Evolutionary conservation across 2,888 invertebrate species (phyloP).

Genomic region (Drosophila neonasuta): DNA sequence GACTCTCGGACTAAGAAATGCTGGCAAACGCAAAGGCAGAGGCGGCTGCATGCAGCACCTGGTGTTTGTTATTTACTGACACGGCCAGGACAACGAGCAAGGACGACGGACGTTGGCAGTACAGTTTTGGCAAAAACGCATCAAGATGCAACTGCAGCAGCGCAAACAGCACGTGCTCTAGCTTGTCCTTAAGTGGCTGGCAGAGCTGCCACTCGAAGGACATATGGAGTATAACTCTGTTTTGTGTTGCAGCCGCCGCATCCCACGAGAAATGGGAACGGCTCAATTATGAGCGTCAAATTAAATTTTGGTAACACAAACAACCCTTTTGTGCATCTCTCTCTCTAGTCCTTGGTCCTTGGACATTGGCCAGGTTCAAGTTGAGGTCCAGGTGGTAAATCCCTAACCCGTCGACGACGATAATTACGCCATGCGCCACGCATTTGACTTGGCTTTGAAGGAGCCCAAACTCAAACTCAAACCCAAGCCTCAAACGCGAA

Average conservation of each 20-base stretch:
- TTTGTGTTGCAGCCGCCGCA: conserved; percentile 40
- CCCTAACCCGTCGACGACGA: conserved; percentile 67
- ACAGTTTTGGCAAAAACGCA: conserved; percentile 56
- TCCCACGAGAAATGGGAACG: conserved; percentile 52
- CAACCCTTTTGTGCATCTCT: conserved; percentile 48
- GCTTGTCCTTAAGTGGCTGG: conserved; percentile 21
- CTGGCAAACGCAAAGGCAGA: conserved; percentile 32
- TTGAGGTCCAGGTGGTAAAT: conserved; percentile 75
- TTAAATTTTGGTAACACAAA: conserved; percentile 59
- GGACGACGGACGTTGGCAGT: conserved; percentile 42
- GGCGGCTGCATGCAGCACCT: conserved; percentile 68
- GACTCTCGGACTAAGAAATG: conserved; percentile 52
- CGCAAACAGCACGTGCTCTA: conserved; percentile 53
- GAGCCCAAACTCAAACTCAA: conserved; percentile 13
- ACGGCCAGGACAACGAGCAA: conserved; percentile 24
- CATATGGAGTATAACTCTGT: conserved; percentile 15
- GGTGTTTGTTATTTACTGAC: conserved; percentile 59
- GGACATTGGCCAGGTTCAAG: conserved; percentile 14
- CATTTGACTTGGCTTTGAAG: conserved; percentile 55
- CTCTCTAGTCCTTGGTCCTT: conserved; percentile 18
- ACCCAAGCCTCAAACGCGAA: conserved; percentile 20
- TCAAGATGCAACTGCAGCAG: conserved; percentile 41
- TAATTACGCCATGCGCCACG: conserved; percentile 69
- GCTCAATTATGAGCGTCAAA: conserved; percentile 64
- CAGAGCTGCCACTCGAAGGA: conserved; percentile 31